phyloP scores from a whole-genome alignment of 1,140 invertebrate species.

The Eriocheir sinensis region DNA sequence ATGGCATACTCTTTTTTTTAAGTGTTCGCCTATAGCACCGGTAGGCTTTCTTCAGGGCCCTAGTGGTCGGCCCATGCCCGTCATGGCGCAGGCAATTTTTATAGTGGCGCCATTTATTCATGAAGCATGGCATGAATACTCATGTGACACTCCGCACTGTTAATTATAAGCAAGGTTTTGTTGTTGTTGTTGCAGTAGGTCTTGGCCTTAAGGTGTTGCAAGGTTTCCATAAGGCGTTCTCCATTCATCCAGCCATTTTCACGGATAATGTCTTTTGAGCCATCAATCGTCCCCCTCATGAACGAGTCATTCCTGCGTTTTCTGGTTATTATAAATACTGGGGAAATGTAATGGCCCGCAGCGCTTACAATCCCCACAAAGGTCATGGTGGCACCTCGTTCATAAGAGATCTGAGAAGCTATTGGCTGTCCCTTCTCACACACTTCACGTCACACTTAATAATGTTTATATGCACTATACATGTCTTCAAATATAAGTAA shows the following conservation, averaged over 20 bases:
- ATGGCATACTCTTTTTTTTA: constrained; percentile 10
- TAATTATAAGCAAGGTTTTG: background rate
- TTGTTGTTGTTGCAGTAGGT: background rate
- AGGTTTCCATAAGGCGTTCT: background rate
- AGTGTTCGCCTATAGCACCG: too few species aligned
- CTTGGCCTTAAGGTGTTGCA: constrained; percentile 7
- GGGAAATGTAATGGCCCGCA: constrained; percentile 7
- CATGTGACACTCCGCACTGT: constrained; percentile 27
- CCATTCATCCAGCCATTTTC: background rate
- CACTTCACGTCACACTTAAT: background rate
- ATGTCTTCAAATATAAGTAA: background rate
- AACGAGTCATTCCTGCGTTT: constrained; percentile 17
- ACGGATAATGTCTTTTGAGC: background rate
- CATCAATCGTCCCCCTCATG: background rate
- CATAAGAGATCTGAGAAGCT: constrained; percentile 13
- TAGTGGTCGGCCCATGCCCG: too few species aligned
- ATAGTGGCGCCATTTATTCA: too few species aligned
- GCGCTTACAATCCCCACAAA: background rate
- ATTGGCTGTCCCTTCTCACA: constrained; percentile 33
- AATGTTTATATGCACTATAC: background rate
- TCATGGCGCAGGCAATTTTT: too few species aligned
- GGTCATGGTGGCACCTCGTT: constrained; percentile 28
- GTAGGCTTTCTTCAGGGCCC: too few species aligned
- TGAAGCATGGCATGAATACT: background rate
- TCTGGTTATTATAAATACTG: too few species aligned